Conservation (phyloP, 2,797 vertebrate species). For the Argentina silus region DNA sequence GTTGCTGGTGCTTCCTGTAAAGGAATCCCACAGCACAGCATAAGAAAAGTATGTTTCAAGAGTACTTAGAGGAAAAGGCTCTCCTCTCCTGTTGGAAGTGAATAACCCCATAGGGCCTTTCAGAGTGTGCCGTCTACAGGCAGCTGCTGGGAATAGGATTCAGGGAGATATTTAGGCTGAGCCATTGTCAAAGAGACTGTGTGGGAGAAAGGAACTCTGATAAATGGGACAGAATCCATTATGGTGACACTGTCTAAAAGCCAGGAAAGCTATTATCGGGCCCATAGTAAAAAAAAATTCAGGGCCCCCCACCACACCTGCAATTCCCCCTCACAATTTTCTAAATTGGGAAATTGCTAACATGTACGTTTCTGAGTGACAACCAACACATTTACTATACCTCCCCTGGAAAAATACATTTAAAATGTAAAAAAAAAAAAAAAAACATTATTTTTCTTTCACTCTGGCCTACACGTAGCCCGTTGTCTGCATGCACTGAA, state of each 20-base stretch:
- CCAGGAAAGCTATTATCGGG: no score
- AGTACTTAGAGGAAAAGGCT: conserved; percentile 20
- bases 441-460: no score
- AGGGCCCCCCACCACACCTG: no score
- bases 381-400: no score
- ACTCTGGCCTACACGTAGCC: no score
- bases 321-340: no score
- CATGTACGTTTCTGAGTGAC: no score
- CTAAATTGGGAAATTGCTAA: no score
- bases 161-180: conserved; percentile 9
- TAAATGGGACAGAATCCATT: conserved; percentile 53
- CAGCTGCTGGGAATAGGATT: neutral
- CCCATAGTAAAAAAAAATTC: no score
- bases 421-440: no score
- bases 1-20: conserved; percentile 1
- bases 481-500: no score
- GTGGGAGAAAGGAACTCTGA: conserved; percentile 43
- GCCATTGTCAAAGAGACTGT: conserved; percentile 13
- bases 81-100: conserved; percentile 4
- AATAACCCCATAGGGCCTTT: conserved; percentile 16
- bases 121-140: neutral
- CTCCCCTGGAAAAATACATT: no score
- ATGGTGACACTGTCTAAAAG: conserved; percentile 65
- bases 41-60: conserved; percentile 21
- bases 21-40: conserved; percentile 6